Conservation (phyloP, 2,113 vertebrate species). For the Heterochromis multidens region DNA sequence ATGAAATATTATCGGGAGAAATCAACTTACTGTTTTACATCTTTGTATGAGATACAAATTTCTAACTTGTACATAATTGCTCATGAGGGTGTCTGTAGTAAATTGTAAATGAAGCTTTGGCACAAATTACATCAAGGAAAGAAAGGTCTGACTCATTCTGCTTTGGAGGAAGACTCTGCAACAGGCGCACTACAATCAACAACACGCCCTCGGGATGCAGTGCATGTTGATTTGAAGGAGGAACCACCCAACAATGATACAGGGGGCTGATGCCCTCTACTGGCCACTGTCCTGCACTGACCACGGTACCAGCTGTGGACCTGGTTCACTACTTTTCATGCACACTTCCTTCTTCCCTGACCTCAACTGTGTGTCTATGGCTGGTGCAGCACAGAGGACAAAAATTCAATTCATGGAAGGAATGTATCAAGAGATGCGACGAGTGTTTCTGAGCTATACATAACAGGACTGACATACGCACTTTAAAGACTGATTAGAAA, state of each 20-base stretch:
- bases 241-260: background rate
- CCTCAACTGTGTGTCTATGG: background rate
- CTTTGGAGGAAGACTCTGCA: constrained; percentile 35
- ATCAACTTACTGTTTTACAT: constrained; percentile 42
- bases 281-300: constrained; percentile 37
- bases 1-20: constrained; percentile 45
- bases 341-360: background rate
- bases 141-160: constrained; percentile 39
- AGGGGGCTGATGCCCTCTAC: constrained; percentile 50
- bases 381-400: background rate
- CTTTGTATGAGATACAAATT: constrained; percentile 47
- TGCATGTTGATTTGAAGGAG: background rate
- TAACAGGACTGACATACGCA: background rate
- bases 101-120: constrained; percentile 54
- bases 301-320: background rate
- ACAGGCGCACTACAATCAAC: constrained; percentile 1
- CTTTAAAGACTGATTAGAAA: constrained; percentile 3
- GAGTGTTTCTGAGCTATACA: background rate
- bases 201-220: background rate
- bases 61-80: constrained; percentile 49
- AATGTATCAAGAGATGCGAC: background rate
- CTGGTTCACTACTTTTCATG: background rate
- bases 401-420: background rate
- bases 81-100: constrained; percentile 24
- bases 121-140: constrained; percentile 27